Evolutionary conservation across 2,888 invertebrate species (phyloP), one percentile per base, ranked within the genome.

Genomic region (Eristalinus aeneus): DNA sequence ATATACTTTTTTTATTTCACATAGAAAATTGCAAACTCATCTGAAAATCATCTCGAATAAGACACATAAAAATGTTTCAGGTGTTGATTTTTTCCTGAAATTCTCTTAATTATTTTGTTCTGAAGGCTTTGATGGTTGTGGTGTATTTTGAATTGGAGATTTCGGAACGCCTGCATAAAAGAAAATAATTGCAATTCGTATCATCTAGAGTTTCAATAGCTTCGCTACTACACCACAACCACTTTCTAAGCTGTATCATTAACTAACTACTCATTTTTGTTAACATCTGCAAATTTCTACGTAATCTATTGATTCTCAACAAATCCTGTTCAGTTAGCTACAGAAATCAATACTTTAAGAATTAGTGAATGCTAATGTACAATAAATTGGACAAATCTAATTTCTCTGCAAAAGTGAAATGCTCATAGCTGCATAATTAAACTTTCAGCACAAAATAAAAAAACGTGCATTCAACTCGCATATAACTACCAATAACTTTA

Each of bases 81-180:
- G 46, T 46, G 46, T 16, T 46, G 46, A 8, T 46, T 46, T 46
- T 46, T 46, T 46, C 46, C 46, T 46, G 46, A 46, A 46, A 46
- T 16, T 46, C 46, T 77, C 68, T 34, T 64, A 67, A 46, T 72
- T 61, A 39, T 65, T 65, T 64, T 71, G 65, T 12, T 65, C 58
- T 53, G 53, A 54, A 53, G 64, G 71, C 64, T 75, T 65, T 78
- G 73, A 67, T 34, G 71, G 22, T 75, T 74, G 74, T 54, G 74
- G 65, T 74, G 79, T 46, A 54, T 39, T 74, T 71, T 69, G 11
- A 61, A 61, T 74, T 58, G 73, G 54, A 53, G 31, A 67, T 65
- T 71, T 79, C n/a, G 63, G 54, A 65, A 75, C 75, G 39, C 71
- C 84, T 84, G 84, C 64, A 67, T 84, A 56, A 79, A 74, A 79